Evolutionary conservation across 1,140 invertebrate species (phyloP), one percentile per base, ranked within the genome.

Genomic region (Macrotrachela quadricornifera): DNA sequence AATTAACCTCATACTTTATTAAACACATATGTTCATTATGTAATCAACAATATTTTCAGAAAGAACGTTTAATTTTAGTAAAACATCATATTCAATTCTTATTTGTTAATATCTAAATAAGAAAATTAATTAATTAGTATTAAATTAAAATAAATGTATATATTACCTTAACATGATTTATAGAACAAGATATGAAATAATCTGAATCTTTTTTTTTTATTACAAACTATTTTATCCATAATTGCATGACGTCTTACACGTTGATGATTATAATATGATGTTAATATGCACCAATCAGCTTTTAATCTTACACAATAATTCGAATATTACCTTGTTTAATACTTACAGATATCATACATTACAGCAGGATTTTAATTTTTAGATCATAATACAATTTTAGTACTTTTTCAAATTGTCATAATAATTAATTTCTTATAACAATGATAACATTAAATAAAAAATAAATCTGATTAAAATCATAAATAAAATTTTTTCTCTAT

Each of bases 231-330:
- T 70, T 99, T 99, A 67, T 99, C 92, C 56, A 69, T 69, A 18
- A 74, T 75, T 14, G 74, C 74, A 10, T 74, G 73, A 52, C 74
- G 62, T 36, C 74, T 56, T 51, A 75, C 74, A 57, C 94, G 75
- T 70, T 99, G 92, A 21, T 94, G 77, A 72, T 99, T 99, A 68
- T 99, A 99, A 72, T 99, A 92, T 1, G 92, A 91, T 0, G 94
- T 99, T 69, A 97, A 99, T 0, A 94, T 99, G 94, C 94, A 99
- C 94, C 94, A 99, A 70, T 99, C 94, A 0, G 94, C 92, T 68
- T 99, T 99, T 80, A 96, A 96, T 69, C 99, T 99, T 0, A 99
- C 92, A 69, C 96, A 60, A 99, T 99, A 0, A 91, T 96, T 57
- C 91, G 77, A 0, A 92, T 92, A 69, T 99, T 99, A 70, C 97